phyloP scores from a whole-genome alignment of 2,797 vertebrate genomes.

The Schizopygopsis malacanthus region DNA sequence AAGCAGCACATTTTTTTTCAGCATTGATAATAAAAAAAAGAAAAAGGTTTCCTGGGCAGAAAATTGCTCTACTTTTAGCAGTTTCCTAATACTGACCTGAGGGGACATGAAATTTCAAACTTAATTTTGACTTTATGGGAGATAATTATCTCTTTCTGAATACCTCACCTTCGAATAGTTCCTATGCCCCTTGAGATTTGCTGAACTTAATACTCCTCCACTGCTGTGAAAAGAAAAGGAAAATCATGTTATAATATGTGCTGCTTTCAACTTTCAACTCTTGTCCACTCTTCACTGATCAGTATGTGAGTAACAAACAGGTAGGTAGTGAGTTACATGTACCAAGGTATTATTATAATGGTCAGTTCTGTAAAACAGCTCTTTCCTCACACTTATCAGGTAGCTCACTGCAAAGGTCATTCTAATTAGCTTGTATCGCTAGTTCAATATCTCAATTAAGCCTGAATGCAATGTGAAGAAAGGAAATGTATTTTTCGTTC shows the following conservation, averaged over 20 bases:
- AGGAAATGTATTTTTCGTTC: conserved; percentile 23
- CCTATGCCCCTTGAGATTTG: too few relatives aligned
- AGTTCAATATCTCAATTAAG: conserved; percentile 60
- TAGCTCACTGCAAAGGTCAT: conserved; percentile 68
- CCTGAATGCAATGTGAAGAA: conserved; percentile 30
- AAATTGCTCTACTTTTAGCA: not conserved
- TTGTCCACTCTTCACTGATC: not conserved
- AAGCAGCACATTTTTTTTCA: too few relatives aligned
- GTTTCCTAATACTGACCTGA: not conserved
- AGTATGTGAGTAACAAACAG: conserved; percentile 40
- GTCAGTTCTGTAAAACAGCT: conserved; percentile 12
- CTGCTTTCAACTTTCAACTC: not conserved
- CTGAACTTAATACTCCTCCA: not conserved
- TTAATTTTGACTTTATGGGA: not conserved
- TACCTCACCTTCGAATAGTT: not conserved
- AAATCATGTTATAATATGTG: not conserved
- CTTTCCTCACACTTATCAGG: conserved; percentile 50
- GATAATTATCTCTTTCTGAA: not conserved
- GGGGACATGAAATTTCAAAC: not conserved
- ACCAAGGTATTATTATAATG: conserved; percentile 9
- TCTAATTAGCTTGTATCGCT: conserved; percentile 60
- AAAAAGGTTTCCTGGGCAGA: too few relatives aligned
- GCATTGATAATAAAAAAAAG: too few relatives aligned
- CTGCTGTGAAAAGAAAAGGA: not conserved
- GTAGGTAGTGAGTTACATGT: conserved; percentile 48